A percentile compares a stretch with the other conserved stretches of the same genome.
Conservation (phyloP, 1,140 invertebrate species). For the Procambarus virginalis region DNA sequence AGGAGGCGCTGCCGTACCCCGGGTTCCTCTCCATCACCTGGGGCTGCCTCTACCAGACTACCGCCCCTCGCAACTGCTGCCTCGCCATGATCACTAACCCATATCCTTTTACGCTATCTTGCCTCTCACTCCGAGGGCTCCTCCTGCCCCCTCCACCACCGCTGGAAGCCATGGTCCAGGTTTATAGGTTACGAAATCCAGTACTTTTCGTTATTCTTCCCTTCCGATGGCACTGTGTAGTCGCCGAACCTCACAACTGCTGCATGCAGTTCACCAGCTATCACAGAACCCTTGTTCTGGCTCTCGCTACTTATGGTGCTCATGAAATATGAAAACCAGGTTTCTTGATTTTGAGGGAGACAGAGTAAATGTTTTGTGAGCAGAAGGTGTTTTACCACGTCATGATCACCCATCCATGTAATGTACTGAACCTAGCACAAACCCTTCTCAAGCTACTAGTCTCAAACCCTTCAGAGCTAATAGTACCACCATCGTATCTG, state of each 20-base stretch:
- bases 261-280: not conserved
- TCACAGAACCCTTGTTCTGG: not conserved
- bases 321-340: not conserved
- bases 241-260: too few relatives aligned
- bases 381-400: too few relatives aligned
- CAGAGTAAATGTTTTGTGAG: not conserved
- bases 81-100: constrained; percentile 69
- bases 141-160: too few relatives aligned
- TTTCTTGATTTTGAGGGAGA: not conserved
- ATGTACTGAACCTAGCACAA: too few relatives aligned
- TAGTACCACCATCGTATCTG: not conserved
- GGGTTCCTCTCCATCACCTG: constrained; percentile 69
- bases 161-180: too few relatives aligned
- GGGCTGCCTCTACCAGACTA: constrained; percentile 67
- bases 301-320: not conserved
- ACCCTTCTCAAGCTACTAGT: too few relatives aligned
- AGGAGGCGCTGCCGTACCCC: constrained; percentile 63
- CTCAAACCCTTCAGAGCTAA: too few relatives aligned
- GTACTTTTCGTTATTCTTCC: too few relatives aligned
- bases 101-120: constrained; percentile 66
- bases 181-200: too few relatives aligned
- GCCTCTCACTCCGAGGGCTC: too few relatives aligned
- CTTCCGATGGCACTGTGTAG: too few relatives aligned
- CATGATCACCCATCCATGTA: too few relatives aligned
- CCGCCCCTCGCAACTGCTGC: constrained; percentile 60